These are phyloP conservation scores for Theodoxus fluviatilis DNA, from an alignment of 2,888 invertebrate species.

Conservation along the genomic window DNA sequence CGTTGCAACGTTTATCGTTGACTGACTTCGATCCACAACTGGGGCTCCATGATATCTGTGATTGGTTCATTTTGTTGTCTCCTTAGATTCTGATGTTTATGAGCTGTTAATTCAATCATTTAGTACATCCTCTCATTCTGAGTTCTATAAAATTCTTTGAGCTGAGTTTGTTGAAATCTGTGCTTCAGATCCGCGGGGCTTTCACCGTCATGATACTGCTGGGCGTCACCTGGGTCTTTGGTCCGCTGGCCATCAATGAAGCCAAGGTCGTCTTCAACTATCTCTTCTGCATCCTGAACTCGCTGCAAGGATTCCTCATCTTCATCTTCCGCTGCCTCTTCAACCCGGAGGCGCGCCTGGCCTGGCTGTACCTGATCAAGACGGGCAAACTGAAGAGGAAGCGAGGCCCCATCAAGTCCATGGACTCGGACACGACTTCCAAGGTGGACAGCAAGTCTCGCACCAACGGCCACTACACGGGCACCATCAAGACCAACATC, in stretches of 20 bases:
- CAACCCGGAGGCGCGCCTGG: slow-evolving; percentile 54
- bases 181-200: slow-evolving; percentile 56
- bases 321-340: slow-evolving; percentile 57
- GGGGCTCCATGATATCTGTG: too few relatives aligned
- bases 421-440: slow-evolving; percentile 46
- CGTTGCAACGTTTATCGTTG: too few relatives aligned
- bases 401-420: slow-evolving; percentile 47
- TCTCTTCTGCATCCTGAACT: slow-evolving; percentile 58
- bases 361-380: slow-evolving; percentile 54
- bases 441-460: slow-evolving; percentile 38
- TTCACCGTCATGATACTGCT: slow-evolving; percentile 58
- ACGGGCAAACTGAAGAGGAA: slow-evolving; percentile 54
- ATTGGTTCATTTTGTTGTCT: too few relatives aligned
- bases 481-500: slow-evolving; percentile 29
- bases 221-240: slow-evolving; percentile 61
- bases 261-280: slow-evolving; percentile 56
- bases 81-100: too few relatives aligned
- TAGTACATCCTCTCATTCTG: too few relatives aligned
- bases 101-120: too few relatives aligned
- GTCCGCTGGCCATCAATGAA: slow-evolving; percentile 55
- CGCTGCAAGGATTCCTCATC: slow-evolving; percentile 58
- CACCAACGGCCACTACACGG: slow-evolving; percentile 12
- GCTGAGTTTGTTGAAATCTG: too few relatives aligned
- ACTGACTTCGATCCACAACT: too few relatives aligned
- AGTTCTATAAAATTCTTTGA: too few relatives aligned